Conservation (phyloP, 2,888 invertebrate genomes). For the Ectemnius continuus region DNA sequence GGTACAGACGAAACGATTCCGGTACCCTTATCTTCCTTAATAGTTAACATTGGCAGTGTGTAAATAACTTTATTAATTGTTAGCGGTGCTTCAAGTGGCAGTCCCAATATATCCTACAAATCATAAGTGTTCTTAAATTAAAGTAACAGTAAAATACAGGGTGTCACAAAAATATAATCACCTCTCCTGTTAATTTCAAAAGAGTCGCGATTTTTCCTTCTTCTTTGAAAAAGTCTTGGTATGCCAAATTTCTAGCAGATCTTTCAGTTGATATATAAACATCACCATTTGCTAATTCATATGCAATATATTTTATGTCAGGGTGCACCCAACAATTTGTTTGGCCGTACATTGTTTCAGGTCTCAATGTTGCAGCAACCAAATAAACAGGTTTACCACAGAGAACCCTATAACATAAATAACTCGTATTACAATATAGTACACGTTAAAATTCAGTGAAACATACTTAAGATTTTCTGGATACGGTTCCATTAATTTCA, state of each 20-base stretch:
- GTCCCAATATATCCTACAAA: constrained; percentile 87
- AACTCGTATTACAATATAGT: too few species aligned
- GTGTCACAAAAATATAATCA: constrained; percentile 66
- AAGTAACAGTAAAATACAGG: background rate
- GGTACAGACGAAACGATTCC: constrained; percentile 99
- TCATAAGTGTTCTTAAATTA: background rate
- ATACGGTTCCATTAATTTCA: constrained; percentile 88
- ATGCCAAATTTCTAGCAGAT: constrained; percentile 96
- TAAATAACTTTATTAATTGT: constrained; percentile 91
- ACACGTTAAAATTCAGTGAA: constrained; percentile 3
- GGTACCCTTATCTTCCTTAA: constrained; percentile 98
- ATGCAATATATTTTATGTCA: constrained; percentile 95
- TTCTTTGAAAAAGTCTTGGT: constrained; percentile 91
- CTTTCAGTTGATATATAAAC: constrained; percentile 92
- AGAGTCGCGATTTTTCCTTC: constrained; percentile 89
- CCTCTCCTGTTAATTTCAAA: constrained; percentile 84
- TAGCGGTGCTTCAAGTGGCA: constrained; percentile 90
- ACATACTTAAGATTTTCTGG: constrained; percentile 85
- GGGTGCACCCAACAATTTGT: constrained; percentile 99
- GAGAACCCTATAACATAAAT: constrained; percentile 78
- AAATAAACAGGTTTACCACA: constrained; percentile 84
- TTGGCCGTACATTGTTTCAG: constrained; percentile 99
- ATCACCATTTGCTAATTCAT: constrained; percentile 85
- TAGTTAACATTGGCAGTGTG: constrained; percentile 97
- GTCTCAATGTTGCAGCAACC: constrained; percentile 98